Conservation (phyloP, 2,113 vertebrate genomes). For the Ciconia boyciana region DNA sequence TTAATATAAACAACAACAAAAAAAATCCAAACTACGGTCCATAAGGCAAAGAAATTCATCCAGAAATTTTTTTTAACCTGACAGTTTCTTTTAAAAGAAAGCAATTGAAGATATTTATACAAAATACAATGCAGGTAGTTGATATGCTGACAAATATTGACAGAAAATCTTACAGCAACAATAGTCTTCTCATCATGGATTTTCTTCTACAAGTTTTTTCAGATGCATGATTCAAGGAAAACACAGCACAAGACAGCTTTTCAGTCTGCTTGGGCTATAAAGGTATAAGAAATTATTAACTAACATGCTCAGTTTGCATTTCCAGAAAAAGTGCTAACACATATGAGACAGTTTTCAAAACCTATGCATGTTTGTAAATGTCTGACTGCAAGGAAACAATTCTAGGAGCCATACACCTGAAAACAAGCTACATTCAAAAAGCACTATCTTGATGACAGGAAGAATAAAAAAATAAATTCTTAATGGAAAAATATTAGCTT, state of each 20-base stretch:
- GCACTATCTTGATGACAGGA: not conserved
- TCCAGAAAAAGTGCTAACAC: not conserved
- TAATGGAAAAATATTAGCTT: slow-evolving; percentile 64
- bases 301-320: not conserved
- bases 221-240: slow-evolving; percentile 2
- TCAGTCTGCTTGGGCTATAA: not conserved
- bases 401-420: not conserved
- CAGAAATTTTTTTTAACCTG: not conserved
- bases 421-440: slow-evolving; percentile 30
- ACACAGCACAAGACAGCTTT: not conserved
- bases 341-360: not conserved
- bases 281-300: not conserved
- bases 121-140: not conserved
- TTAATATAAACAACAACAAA: not conserved
- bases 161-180: not conserved
- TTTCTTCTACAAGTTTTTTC: not conserved
- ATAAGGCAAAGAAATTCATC: not conserved
- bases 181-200: not conserved
- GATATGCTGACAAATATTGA: not conserved
- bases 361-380: not conserved
- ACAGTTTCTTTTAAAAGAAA: not conserved
- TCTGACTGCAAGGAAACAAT: slow-evolving; percentile 13
- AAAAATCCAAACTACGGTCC: not conserved
- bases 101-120: not conserved
- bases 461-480: slow-evolving; percentile 63